Base-by-base conservation (phyloP, 2,113 vertebrate genomes). In the Pionites leucogaster region DNA sequence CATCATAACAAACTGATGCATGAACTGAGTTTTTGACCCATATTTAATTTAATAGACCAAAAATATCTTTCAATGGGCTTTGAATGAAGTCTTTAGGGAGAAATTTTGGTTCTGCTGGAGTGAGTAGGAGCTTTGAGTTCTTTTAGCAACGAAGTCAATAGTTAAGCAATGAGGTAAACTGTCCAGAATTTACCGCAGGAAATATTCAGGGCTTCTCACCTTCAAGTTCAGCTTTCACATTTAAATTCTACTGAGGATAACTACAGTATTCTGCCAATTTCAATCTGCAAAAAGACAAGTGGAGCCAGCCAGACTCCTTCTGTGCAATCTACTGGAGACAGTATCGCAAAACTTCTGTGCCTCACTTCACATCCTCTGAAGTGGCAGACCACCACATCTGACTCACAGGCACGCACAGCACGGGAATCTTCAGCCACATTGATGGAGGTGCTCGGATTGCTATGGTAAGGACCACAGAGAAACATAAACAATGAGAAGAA, bases 141-240 rank as follows among this genome's bases (percentile, higher is more conserved):
- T n/a, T 95, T 65, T 71, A 95, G 39, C 65, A 25, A 75, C 25
- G 68, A 92, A 96, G 95, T 92, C 77, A 94, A 89, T 60, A 49
- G 80, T 78, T 89, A 72, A 88, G 63, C 75, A 92, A 88, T 41
- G 82, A 93, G 93, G 79, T 41, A 64, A 90, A 59, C 35, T 57
- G 35, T 65, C 69, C 86, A 88, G 65, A 93, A 42, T 77, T 94
- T 65, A 94, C 89, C 6, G 0, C 74, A 85, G 67, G 92, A 96
- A 80, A 94, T 35, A 92, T 53, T 88, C 77, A 72, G 57, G 65
- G 72, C 57, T 86, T 95, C 88, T 93, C 93, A 94, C 86, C 95
- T 92, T 86, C 65, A 86, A 90, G 82, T 88, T 95, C 90, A 96
- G 71, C 93, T 86, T 94, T 93, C 79, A 80, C 68, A 83, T 96